Conservation (phyloP, 2,888 invertebrate genomes). For the Vandiemenella viatica region DNA sequence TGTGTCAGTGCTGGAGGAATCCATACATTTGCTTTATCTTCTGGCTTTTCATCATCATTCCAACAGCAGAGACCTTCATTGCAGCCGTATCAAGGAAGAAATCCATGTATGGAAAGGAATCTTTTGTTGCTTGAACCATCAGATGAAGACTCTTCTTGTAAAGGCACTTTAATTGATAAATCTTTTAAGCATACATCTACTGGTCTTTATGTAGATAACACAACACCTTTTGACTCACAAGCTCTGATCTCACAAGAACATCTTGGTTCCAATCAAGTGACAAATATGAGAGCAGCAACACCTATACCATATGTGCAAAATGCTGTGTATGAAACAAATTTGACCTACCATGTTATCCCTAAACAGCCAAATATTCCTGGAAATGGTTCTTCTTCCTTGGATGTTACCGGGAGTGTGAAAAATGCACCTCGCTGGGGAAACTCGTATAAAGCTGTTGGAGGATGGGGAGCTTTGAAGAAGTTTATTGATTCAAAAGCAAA, state of each 20-base stretch:
- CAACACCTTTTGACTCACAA: slow-evolving; percentile 33
- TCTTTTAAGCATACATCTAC: slow-evolving; percentile 15
- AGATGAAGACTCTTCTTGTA: slow-evolving; percentile 36
- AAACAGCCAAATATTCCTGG: slow-evolving; percentile 28
- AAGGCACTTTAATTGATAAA: slow-evolving; percentile 26
- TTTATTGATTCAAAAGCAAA: slow-evolving; percentile 25
- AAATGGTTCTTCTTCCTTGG: slow-evolving; percentile 23
- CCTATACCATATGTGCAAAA: slow-evolving; percentile 60
- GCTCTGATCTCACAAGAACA: slow-evolving; percentile 36
- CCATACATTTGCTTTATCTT: slow-evolving; percentile 26
- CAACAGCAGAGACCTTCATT: slow-evolving; percentile 23
- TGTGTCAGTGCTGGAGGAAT: slow-evolving; percentile 18
- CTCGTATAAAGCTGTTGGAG: too few species aligned
- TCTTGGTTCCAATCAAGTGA: slow-evolving; percentile 22
- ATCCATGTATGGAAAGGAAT: slow-evolving; percentile 67
- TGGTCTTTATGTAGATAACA: slow-evolving; percentile 8
- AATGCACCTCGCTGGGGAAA: slow-evolving; percentile 10
- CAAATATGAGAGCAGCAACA: slow-evolving; percentile 37
- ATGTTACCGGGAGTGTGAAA: not conserved
- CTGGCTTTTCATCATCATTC: not conserved
- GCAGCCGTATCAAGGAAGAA: slow-evolving; percentile 72
- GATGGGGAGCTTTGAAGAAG: slow-evolving; percentile 37
- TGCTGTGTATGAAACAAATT: slow-evolving; percentile 42
- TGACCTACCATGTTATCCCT: slow-evolving; percentile 22
- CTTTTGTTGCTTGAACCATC: slow-evolving; percentile 40